Base-by-base conservation (phyloP, 2,113 vertebrate genomes). In the Phrynocephalus versicolor region DNA sequence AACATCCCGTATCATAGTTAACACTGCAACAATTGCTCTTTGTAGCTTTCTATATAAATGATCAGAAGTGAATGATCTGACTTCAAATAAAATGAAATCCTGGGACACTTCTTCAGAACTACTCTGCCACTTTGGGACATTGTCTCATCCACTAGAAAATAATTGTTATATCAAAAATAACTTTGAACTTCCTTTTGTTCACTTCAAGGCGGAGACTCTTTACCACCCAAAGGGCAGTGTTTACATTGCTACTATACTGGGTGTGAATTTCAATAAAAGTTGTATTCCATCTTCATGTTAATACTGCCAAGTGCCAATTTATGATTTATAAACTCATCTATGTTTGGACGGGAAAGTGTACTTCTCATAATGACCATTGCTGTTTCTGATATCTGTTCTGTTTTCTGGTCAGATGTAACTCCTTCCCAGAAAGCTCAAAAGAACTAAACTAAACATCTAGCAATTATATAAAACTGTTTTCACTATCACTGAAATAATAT, bases 11-110 rank as follows among this genome's bases (percentile, higher is more conserved):
- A 65, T 85, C 88, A 77, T 87, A 89, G 65, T 81, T 88, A 82
- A 81, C 79, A 64, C 64, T 85, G 62, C 87, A 89, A 89, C 90
- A 78, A 90, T 91, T 72, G 37, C 89, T 90, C 78, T 82, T 55
- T 51, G 55, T 41, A 67, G 70, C 81, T 85, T 92, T 83, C 88
- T 60, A 87, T 91, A 92, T 79, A 92, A 91, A 88, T 85, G 87
- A 89, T 85, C 81, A 81, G 88, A 90, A 91, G 10, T 6, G 65
- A 55, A 69, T 72, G 75, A 91, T 88, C 64, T 86, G 25, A 79
- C 79, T 90, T 88, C 81, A 57, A 83, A 85, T 88, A 92, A 13
- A 15, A 83, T 81, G 65, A 79, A 60, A 57, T 85, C 90, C 81
- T 88, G 82, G 88, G 88, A 90, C 83, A 83, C 75, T 78, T 90